Evolutionary conservation across 2,113 vertebrate genomes (phyloP), one percentile per base, ranked within the genome.

Genomic region (Cololabis saira): DNA sequence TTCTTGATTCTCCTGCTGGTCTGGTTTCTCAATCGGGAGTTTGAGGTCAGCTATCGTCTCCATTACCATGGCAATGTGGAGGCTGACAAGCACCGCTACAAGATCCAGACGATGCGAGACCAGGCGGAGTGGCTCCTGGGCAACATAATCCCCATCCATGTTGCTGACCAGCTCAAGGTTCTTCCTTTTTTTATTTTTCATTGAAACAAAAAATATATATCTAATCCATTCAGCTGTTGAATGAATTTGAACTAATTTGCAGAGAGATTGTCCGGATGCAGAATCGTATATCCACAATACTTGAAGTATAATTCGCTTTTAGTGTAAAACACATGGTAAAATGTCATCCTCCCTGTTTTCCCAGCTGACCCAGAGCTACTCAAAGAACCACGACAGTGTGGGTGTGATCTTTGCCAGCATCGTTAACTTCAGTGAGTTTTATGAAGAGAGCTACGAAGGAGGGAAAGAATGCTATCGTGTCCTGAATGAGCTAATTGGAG

Each of bases 401-500:
- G 98, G 96, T 0, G 98, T 99, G 40, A 98, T 99, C 90, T 99
- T 99, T 0, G 97, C 96, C 59, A 99, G 97, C 67, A 98, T 99
- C 0, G 98, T 98, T 9, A 99, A 99, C 93, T 99, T 99, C 91
- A 96, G 97, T 0, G 97, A 99, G 87, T 99, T 99, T 91, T 99
- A 99, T 0, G 97, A 99, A 71, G 98, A 99, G 90, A 98, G 97
- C 88, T 99, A 97, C 0, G 96, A 99, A 62, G 97, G 98, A 0
- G 98, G 98, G 50, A 99, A 99, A 74, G 98, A 99, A 77, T 99
- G 98, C 76, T 99, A 99, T 89, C 88, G 98, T 0, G 98, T 99
- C 22, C 95, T 99, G 57, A 99, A 99, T 0, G 98, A 99, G 80
- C 83, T 99, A 4, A 99, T 99, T 0, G 97, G 97, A 19, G 98